Evolutionary conservation across 2,888 invertebrate genomes (phyloP).

Genomic region (Antheraea yamamai): DNA sequence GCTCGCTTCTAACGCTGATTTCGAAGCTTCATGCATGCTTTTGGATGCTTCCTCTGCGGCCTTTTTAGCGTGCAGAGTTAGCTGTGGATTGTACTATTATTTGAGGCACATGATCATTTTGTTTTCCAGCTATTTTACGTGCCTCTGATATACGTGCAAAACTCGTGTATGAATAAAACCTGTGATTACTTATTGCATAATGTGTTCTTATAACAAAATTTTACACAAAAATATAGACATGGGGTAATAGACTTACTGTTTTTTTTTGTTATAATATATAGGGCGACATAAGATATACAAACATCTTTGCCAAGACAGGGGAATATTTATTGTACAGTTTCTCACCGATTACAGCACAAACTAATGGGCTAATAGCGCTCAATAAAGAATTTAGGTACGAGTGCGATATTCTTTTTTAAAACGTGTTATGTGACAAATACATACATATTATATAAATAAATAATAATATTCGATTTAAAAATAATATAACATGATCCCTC

Average conservation of each 20-base stretch:
- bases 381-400: not conserved
- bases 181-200: not conserved
- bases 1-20: conserved; percentile 91
- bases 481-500: too few relatives aligned
- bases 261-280: not conserved
- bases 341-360: not conserved
- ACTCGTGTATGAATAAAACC: conserved; percentile 1
- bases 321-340: not conserved
- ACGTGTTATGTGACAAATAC: not conserved
- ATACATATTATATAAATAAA: too few relatives aligned
- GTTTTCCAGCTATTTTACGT: not conserved
- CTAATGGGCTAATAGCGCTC: not conserved
- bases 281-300: not conserved
- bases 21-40: conserved; percentile 92
- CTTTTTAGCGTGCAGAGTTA: conserved; percentile 93
- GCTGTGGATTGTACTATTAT: conserved; percentile 66
- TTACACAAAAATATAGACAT: not conserved
- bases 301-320: not conserved
- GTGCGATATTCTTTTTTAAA: not conserved
- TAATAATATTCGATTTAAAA: not conserved
- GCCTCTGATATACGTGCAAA: conserved; percentile 5
- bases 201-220: not conserved
- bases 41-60: conserved; percentile 92
- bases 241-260: not conserved
- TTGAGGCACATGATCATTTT: not conserved